phyloP scores from a whole-genome alignment of 1,140 invertebrate genomes.

The Halyomorpha halys region DNA sequence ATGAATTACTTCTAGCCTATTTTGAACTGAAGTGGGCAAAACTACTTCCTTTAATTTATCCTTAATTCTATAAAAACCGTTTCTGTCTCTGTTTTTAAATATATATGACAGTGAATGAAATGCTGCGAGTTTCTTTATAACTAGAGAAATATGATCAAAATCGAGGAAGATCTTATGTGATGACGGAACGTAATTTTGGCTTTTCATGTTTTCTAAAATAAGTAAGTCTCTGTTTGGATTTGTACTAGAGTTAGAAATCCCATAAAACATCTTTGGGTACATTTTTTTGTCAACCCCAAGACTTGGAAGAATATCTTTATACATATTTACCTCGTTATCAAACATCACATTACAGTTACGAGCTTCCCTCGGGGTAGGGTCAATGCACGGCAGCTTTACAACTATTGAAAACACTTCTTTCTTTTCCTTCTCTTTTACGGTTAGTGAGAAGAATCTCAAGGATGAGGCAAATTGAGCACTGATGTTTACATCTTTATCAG shows the following conservation, averaged over 20 bases:
- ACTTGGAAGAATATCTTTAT: constrained; percentile 26
- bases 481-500: too few species aligned
- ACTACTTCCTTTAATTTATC: constrained; percentile 28
- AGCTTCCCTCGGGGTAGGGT: not conserved
- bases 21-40: constrained; percentile 5
- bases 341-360: constrained; percentile 22
- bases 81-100: constrained; percentile 32
- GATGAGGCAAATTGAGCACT: too few species aligned
- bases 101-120: constrained; percentile 37
- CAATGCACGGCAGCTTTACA: not conserved
- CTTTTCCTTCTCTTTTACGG: too few species aligned
- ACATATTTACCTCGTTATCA: constrained; percentile 28
- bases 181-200: constrained; percentile 22
- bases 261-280: constrained; percentile 28
- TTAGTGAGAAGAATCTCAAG: too few species aligned
- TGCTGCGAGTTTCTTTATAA: constrained; percentile 34
- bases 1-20: not conserved
- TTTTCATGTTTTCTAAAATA: constrained; percentile 34
- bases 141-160: constrained; percentile 33
- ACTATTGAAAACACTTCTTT: not conserved
- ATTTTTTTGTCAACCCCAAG: not conserved
- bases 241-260: constrained; percentile 8
- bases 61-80: constrained; percentile 33
- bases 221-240: constrained; percentile 29
- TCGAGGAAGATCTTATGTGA: constrained; percentile 25